Evolutionary conservation across 2,888 invertebrate genomes (phyloP).

Genomic region (Himalopsyche tibetana): DNA sequence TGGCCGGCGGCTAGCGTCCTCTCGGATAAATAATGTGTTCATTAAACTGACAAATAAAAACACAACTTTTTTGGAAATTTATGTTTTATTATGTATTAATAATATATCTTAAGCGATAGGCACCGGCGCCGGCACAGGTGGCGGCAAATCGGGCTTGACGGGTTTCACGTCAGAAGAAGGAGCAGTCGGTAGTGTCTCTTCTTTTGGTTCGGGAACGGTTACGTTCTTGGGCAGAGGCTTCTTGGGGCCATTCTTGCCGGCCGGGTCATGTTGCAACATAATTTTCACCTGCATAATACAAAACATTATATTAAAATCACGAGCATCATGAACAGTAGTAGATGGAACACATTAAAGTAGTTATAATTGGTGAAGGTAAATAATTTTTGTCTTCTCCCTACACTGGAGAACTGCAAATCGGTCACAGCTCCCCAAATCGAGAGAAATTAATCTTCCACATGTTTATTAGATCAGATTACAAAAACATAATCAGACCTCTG

Average conservation of each 20-base stretch:
- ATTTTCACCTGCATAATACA: conserved; percentile 91
- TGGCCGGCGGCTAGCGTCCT: too few relatives aligned
- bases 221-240: conserved; percentile 98
- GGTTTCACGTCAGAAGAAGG: conserved; percentile 88
- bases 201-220: conserved; percentile 97
- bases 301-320: neutral
- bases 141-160: conserved; percentile 78
- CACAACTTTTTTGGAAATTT: neutral
- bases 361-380: neutral
- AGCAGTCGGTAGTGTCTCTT: conserved; percentile 86
- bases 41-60: conserved; percentile 1
- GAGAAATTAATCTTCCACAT: conserved; percentile 55
- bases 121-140: conserved; percentile 72
- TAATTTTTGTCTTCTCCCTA: conserved; percentile 48
- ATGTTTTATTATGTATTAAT: conserved; percentile 36
- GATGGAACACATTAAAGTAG: too few relatives aligned
- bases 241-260: conserved; percentile 98
- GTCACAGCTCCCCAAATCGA: conserved; percentile 49
- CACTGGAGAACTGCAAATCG: conserved; percentile 48
- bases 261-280: conserved; percentile 99
- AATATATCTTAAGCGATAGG: conserved; percentile 19
- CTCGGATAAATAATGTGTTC: too few relatives aligned
- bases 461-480: conserved; percentile 54
- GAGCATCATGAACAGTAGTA: too few relatives aligned
- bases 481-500: conserved; percentile 47